Conservation (phyloP, 2,888 invertebrate genomes). For the Eristalis intricaria region DNA sequence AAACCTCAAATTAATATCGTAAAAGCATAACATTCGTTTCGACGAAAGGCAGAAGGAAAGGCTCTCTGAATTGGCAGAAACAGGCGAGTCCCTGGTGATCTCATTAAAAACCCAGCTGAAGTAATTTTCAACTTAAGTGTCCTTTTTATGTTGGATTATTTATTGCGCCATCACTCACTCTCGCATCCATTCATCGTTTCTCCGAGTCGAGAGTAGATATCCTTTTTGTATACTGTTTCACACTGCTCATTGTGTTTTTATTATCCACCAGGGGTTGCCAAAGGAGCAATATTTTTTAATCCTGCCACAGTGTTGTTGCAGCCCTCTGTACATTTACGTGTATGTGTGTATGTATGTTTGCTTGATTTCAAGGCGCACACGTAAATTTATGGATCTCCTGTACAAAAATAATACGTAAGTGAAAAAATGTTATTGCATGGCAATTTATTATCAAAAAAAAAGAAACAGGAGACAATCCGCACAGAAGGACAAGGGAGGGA, state of each 20-base stretch:
- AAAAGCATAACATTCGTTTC: constrained; percentile 44
- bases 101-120: constrained; percentile 73
- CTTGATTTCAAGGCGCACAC: constrained; percentile 62
- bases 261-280: constrained; percentile 71
- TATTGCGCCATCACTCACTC: constrained; percentile 72
- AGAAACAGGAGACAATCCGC: constrained; percentile 8
- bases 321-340: neutral
- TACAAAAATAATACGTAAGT: constrained; percentile 68
- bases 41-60: neutral
- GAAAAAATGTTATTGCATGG: constrained; percentile 71
- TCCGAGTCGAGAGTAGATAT: constrained; percentile 43
- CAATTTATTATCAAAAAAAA: constrained; percentile 62
- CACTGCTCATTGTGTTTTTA: constrained; percentile 60
- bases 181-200: constrained; percentile 56
- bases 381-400: constrained; percentile 63
- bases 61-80: constrained; percentile 47
- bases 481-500: neutral
- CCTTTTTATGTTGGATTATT: constrained; percentile 73
- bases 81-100: constrained; percentile 71
- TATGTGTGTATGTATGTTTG: neutral
- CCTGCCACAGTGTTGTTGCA: constrained; percentile 61
- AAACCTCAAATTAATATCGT: constrained; percentile 37
- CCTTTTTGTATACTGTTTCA: constrained; percentile 62
- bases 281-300: constrained; percentile 71
- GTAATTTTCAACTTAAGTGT: constrained; percentile 74